Evolutionary conservation across 2,888 invertebrate genomes (phyloP).

Genomic region (Brenthis ino): DNA sequence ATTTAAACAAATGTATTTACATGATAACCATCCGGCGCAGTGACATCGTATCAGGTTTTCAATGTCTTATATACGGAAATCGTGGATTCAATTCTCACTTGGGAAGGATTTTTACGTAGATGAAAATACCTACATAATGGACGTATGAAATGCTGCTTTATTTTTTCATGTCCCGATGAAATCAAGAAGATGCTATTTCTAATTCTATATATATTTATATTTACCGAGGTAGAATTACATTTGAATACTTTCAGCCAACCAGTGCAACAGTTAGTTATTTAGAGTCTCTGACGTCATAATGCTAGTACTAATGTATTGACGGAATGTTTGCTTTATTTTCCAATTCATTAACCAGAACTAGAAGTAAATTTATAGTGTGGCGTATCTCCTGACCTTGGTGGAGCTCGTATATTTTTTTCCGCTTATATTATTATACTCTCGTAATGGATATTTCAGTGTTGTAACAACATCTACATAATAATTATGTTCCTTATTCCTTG

Average conservation of each 20-base stretch:
- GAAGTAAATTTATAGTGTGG: slow-evolving; percentile 1
- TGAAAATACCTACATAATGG: too few relatives aligned
- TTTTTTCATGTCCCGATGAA: too few relatives aligned
- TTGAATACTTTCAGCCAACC: not conserved
- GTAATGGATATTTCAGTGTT: slow-evolving; percentile 9
- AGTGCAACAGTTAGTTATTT: not conserved
- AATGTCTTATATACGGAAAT: too few relatives aligned
- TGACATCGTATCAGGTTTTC: too few relatives aligned
- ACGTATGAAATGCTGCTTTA: too few relatives aligned
- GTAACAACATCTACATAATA: slow-evolving; percentile 13
- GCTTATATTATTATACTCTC: slow-evolving; percentile 8
- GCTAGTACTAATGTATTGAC: not conserved
- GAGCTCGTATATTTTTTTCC: slow-evolving; percentile 9
- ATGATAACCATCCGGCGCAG: not conserved
- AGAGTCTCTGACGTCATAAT: slow-evolving; percentile 4
- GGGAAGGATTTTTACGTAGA: too few relatives aligned
- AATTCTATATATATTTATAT: too few relatives aligned
- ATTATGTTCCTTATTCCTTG: slow-evolving; percentile 21
- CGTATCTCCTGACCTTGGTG: not conserved
- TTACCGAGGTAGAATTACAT: too few relatives aligned
- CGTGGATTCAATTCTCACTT: too few relatives aligned
- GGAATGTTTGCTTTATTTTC: slow-evolving; percentile 17
- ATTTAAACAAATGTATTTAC: slow-evolving; percentile 1
- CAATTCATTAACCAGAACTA: slow-evolving; percentile 17
- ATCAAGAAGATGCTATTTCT: too few relatives aligned